Conservation (phyloP, 2,888 invertebrate genomes). For the Dasypolia templi region DNA sequence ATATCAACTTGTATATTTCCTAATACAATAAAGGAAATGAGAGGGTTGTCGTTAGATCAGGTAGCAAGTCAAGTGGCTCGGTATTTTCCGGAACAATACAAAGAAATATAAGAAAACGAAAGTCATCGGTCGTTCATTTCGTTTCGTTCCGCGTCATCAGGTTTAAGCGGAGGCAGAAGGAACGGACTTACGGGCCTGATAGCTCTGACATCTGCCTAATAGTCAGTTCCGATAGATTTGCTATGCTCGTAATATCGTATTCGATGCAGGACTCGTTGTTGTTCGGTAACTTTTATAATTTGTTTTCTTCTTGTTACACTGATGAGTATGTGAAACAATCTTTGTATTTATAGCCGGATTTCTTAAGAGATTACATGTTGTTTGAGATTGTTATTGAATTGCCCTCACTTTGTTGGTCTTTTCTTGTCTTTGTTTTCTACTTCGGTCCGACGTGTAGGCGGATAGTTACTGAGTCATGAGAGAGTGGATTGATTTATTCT, state of each 20-base stretch:
- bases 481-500: conserved; percentile 10
- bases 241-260: conserved; percentile 53
- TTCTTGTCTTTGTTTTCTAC: conserved; percentile 43
- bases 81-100: conserved; percentile 80
- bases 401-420: conserved; percentile 32
- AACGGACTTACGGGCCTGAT: conserved; percentile 75
- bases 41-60: conserved; percentile 75
- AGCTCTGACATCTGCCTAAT: conserved; percentile 77
- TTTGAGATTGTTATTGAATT: conserved; percentile 57
- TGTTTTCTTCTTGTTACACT: conserved; percentile 50
- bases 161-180: conserved; percentile 80
- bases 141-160: conserved; percentile 84
- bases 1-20: conserved; percentile 63
- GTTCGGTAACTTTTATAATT: conserved; percentile 57
- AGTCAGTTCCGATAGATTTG: conserved; percentile 69
- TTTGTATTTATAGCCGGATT: conserved; percentile 52
- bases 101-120: conserved; percentile 85
- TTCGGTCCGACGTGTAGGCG: conserved; percentile 19
- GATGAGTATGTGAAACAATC: conserved; percentile 56
- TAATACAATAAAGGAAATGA: conserved; percentile 71
- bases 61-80: conserved; percentile 74
- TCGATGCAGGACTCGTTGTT: conserved; percentile 55
- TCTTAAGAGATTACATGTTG: conserved; percentile 56
- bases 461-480: conserved; percentile 6
- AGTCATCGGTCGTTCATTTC: conserved; percentile 88